These are phyloP conservation scores for Lamellibrachia satsuma DNA, from an alignment of 2,888 invertebrate genomes.

Conservation along the genomic window DNA sequence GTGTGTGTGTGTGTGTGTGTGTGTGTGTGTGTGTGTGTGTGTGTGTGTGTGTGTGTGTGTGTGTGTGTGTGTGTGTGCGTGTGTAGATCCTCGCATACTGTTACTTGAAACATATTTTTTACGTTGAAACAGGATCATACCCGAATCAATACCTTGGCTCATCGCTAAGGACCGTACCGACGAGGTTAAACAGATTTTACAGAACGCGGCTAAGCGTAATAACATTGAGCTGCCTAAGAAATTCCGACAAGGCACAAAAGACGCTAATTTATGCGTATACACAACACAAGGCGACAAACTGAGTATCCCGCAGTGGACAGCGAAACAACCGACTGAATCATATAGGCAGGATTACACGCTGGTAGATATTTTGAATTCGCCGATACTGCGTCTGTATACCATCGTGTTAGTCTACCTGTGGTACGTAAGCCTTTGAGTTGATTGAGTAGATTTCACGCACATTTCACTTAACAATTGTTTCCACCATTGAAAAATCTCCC, in stretches of 20 bases:
- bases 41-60: too few relatives aligned
- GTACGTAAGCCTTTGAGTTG: constrained; percentile 23
- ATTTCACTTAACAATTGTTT: background rate
- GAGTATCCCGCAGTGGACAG: background rate
- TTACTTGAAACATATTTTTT: background rate
- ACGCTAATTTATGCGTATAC: background rate
- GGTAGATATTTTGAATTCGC: constrained; percentile 35
- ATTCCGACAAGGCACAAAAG: background rate
- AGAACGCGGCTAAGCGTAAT: constrained; percentile 30
- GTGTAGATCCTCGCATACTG: background rate
- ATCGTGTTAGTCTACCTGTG: constrained; percentile 41
- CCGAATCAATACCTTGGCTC: constrained; percentile 36
- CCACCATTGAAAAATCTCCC: too few relatives aligned
- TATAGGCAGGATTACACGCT: constrained; percentile 26
- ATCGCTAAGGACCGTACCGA: constrained; percentile 32
- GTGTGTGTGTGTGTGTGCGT: background rate
- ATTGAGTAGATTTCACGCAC: background rate
- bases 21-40: too few relatives aligned
- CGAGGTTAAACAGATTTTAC: constrained; percentile 31
- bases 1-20: background rate
- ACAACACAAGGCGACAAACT: background rate
- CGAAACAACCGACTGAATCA: background rate
- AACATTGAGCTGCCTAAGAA: constrained; percentile 27
- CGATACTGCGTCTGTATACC: constrained; percentile 34
- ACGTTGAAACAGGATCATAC: constrained; percentile 27